Conservation (phyloP, 2,888 invertebrate genomes). For the Ecdyonurus torrentis region DNA sequence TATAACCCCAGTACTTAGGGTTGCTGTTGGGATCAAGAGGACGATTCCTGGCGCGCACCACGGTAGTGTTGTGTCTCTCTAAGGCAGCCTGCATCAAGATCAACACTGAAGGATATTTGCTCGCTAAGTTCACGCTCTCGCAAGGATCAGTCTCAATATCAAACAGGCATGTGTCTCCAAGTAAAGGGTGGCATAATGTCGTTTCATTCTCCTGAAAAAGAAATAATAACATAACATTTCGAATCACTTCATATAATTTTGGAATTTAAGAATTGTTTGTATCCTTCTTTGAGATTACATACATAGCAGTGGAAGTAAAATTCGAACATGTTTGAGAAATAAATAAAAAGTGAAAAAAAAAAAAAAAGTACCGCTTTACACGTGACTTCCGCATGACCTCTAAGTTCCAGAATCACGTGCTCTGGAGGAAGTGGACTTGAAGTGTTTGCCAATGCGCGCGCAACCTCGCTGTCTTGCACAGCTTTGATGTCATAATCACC, state of each 20-base stretch:
- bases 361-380: too few relatives aligned
- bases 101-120: neutral
- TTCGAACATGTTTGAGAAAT: too few relatives aligned
- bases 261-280: too few relatives aligned
- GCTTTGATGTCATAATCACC: neutral
- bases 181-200: neutral
- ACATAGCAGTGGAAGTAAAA: too few relatives aligned
- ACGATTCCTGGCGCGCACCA: conserved; percentile 8
- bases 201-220: neutral
- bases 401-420: neutral
- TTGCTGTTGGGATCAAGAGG: conserved; percentile 10
- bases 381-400: neutral
- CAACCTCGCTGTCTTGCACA: neutral
- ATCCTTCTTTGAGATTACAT: too few relatives aligned
- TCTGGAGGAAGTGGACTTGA: neutral
- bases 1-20: conserved; percentile 11
- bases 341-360: too few relatives aligned
- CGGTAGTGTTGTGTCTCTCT: conserved; percentile 1
- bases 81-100: neutral
- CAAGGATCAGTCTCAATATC: neutral
- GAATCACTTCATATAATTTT: too few relatives aligned
- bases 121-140: neutral
- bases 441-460: neutral
- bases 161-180: neutral
- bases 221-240: too few relatives aligned